Evolutionary conservation across 2,113 vertebrate species (phyloP).

Genomic region (Syngnathoides biaculeatus): DNA sequence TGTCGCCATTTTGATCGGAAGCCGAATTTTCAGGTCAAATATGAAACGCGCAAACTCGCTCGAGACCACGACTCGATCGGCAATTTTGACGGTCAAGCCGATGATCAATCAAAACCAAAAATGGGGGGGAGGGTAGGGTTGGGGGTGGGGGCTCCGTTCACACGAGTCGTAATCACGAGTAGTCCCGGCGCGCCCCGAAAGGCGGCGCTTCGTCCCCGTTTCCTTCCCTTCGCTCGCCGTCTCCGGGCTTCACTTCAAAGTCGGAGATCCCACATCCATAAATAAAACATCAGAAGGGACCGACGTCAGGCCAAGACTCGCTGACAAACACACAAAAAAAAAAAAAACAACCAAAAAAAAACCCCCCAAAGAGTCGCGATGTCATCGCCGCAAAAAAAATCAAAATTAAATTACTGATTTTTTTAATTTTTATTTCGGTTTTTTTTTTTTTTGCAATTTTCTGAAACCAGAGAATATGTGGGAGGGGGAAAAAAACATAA

Average conservation of each 20-base stretch:
- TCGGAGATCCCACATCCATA: constrained; percentile 48
- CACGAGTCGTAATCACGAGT: background rate
- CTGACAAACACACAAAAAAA: constrained; percentile 16
- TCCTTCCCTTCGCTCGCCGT: constrained; percentile 25
- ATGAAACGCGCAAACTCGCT: too few species aligned
- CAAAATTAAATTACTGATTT: background rate
- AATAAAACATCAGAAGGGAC: constrained; percentile 51
- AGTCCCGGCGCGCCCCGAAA: constrained; percentile 26
- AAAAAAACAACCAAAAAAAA: background rate
- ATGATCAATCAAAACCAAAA: background rate
- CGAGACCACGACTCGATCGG: too few species aligned
- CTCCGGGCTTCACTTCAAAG: constrained; percentile 58
- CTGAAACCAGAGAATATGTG: background rate
- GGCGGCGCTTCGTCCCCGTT: constrained; percentile 61
- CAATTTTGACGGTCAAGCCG: background rate
- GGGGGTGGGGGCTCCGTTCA: too few species aligned
- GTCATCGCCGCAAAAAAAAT: background rate
- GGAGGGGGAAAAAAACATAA: background rate
- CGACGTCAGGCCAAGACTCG: constrained; percentile 11
- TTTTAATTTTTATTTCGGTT: too few species aligned
- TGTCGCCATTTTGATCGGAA: background rate
- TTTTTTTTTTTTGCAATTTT: too few species aligned
- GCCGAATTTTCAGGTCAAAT: background rate
- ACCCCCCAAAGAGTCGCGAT: background rate
- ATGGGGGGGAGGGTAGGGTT: too few species aligned